Evolutionary conservation across 1,140 invertebrate genomes (phyloP).

Genomic region (Heliconius melpomene): DNA sequence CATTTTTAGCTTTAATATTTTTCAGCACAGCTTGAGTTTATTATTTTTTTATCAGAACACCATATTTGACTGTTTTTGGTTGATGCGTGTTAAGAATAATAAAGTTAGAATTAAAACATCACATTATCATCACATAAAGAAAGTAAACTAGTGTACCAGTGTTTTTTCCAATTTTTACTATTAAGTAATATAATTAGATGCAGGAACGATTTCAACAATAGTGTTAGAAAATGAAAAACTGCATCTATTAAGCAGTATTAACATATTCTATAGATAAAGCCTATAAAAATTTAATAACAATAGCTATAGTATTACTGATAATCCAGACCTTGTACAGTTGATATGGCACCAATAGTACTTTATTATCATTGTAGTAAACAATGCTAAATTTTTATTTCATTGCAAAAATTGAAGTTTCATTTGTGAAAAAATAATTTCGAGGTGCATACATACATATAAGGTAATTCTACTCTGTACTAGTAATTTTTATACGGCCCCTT

Average conservation of each 20-base stretch:
- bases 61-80: conserved; percentile 44
- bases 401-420: neutral
- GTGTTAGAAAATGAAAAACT: conserved; percentile 45
- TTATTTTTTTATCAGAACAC: conserved; percentile 46
- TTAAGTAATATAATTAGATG: conserved; percentile 50
- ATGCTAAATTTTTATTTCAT: neutral
- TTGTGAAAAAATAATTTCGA: conserved; percentile 14
- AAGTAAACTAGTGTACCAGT: conserved; percentile 37
- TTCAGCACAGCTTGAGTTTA: conserved; percentile 68
- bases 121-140: conserved; percentile 52
- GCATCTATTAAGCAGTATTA: conserved; percentile 72
- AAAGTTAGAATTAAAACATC: conserved; percentile 45
- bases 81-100: conserved; percentile 41
- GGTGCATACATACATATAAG: conserved; percentile 22
- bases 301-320: conserved; percentile 36
- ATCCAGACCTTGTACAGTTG: conserved; percentile 41
- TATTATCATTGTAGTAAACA: neutral
- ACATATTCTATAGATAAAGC: conserved; percentile 50
- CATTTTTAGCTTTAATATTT: conserved; percentile 74
- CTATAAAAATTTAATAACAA: conserved; percentile 35
- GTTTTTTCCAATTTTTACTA: conserved; percentile 44
- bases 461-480: conserved; percentile 28
- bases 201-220: conserved; percentile 38
- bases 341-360: conserved; percentile 24
- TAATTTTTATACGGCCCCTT: conserved; percentile 38